Evolutionary conservation across 2,113 vertebrate species (phyloP).

Genomic region (Hypocryptadius cinnamomeus): DNA sequence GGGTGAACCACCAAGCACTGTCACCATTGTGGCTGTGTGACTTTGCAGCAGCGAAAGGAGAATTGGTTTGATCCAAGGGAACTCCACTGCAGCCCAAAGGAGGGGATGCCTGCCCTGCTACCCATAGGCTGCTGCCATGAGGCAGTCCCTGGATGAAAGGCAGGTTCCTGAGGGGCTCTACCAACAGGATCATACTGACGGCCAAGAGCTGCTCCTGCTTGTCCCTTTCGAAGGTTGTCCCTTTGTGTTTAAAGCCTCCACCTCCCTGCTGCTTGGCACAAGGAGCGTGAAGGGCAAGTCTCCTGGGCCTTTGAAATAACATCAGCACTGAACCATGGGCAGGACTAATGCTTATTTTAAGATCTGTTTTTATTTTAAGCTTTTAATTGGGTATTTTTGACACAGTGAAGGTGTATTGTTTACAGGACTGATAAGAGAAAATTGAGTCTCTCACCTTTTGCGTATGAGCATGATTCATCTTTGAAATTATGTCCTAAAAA

Average conservation of each 20-base stretch:
- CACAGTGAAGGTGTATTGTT: neutral
- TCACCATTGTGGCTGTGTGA: neutral
- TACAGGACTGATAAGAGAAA: constrained; percentile 9
- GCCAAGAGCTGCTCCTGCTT: rapidly evolving
- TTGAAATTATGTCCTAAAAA: neutral
- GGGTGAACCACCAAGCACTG: neutral
- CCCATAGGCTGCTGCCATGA: neutral
- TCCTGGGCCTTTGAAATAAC: neutral
- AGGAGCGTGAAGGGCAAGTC: neutral
- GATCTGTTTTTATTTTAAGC: constrained; percentile 16
- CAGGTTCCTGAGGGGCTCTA: neutral
- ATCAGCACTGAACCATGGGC: neutral
- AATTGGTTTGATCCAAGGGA: neutral
- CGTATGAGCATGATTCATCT: constrained; percentile 33
- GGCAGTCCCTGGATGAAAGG: neutral
- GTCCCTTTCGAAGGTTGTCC: neutral
- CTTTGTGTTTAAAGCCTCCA: neutral
- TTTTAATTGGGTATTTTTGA: constrained; percentile 41
- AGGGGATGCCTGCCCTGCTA: neutral
- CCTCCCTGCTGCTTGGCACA: neutral
- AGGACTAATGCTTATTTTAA: constrained; percentile 1
- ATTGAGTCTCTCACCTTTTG: constrained; percentile 40
- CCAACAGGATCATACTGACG: neutral
- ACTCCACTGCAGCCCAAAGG: rapidly evolving
- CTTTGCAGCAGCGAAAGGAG: neutral